Percentiles rank a stretch among this genome's conserved stretches.
Conservation (phyloP, 2,797 vertebrate genomes). For the Okamejei kenojei region DNA sequence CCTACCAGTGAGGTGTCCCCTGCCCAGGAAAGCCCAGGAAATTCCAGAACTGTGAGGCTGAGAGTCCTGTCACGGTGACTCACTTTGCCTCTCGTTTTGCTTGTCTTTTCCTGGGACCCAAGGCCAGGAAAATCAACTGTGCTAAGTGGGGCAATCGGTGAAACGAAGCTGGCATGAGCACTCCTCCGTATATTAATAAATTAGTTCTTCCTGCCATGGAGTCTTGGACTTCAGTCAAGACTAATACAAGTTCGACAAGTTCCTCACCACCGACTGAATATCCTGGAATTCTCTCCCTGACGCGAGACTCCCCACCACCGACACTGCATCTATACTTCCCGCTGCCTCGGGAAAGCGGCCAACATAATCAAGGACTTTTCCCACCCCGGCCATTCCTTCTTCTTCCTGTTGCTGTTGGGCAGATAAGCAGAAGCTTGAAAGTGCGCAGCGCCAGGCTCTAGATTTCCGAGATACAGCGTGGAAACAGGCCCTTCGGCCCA, state of each 20-base stretch:
- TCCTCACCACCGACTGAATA: neutral
- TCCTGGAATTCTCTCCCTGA: neutral
- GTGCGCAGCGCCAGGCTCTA: too few species aligned
- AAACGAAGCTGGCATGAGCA: neutral
- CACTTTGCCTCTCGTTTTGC: neutral
- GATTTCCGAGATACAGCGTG: too few species aligned
- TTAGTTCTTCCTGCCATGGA: neutral
- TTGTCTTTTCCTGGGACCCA: neutral
- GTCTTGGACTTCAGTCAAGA: neutral
- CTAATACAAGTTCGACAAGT: neutral
- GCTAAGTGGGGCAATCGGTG: neutral
- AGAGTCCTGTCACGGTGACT: neutral
- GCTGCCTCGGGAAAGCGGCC: too few species aligned
- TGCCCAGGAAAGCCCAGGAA: neutral
- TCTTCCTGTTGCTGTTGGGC: too few species aligned
- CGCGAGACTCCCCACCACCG: too few species aligned
- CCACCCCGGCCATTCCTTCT: too few species aligned
- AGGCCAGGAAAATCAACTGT: neutral
- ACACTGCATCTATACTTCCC: too few species aligned
- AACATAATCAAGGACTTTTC: too few species aligned
- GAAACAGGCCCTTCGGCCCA: too few species aligned
- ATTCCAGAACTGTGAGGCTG: neutral
- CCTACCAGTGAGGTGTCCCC: neutral
- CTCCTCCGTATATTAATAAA: neutral
- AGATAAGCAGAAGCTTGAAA: too few species aligned